A percentile compares a stretch with the other conserved stretches of the same genome.
Conservation (phyloP, 2,797 vertebrate species). For the Tinamus major region DNA sequence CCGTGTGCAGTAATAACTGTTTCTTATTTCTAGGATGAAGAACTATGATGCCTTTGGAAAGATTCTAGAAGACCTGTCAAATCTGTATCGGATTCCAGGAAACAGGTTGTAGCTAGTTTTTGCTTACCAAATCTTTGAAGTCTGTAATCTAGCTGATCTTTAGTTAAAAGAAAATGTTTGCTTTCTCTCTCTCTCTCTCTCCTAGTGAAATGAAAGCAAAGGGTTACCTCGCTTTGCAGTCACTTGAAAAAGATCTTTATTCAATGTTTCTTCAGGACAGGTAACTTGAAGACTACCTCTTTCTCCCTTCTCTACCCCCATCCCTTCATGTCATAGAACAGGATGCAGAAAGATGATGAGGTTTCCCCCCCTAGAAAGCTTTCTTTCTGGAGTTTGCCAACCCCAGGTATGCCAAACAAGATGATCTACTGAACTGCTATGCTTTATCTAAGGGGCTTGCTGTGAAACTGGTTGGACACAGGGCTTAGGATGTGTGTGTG, state of each 20-base stretch:
- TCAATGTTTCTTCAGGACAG: slow-evolving; percentile 80
- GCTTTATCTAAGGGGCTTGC: neutral
- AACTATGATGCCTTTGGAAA: slow-evolving; percentile 83
- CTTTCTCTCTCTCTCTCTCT: neutral
- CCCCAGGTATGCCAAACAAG: neutral
- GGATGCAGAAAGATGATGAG: neutral
- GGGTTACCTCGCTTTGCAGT: slow-evolving; percentile 81
- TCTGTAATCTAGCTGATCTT: neutral
- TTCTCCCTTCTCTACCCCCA: neutral
- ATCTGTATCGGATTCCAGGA: slow-evolving; percentile 84
- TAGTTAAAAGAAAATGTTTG: neutral
- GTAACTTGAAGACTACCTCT: slow-evolving; percentile 63
- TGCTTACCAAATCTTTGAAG: neutral
- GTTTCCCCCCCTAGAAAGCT: slow-evolving; percentile 4
- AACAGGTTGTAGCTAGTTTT: slow-evolving; percentile 77
- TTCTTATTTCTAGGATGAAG: slow-evolving; percentile 77
- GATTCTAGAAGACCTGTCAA: slow-evolving; percentile 79
- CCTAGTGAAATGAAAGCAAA: slow-evolving; percentile 84
- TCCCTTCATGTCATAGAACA: neutral
- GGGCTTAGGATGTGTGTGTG: neutral
- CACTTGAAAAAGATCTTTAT: slow-evolving; percentile 83
- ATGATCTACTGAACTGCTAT: neutral
- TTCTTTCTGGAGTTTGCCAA: neutral
- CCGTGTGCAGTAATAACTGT: neutral
- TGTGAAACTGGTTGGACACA: neutral